Conservation (phyloP, 2,888 invertebrate genomes). For the Synergus gifuensis region DNA sequence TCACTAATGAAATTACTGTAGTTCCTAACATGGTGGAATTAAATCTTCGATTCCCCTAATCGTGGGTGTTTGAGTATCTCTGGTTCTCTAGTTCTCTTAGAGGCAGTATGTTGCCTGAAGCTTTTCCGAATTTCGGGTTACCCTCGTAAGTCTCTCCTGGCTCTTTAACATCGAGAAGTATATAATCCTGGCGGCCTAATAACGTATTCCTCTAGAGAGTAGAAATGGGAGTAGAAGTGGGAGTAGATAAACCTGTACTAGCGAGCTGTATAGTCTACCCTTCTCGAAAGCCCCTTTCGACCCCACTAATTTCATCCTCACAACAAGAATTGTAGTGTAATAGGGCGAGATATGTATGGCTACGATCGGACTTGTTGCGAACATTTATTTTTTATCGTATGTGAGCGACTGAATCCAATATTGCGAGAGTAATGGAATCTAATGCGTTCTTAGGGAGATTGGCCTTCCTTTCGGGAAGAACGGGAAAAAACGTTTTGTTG, state of each 20-base stretch:
- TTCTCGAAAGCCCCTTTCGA: conserved; percentile 46
- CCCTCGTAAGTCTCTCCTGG: conserved; percentile 48
- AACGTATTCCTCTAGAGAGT: conserved; percentile 69
- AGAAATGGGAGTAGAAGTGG: conserved; percentile 44
- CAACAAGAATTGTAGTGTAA: conserved; percentile 27
- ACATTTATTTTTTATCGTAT: conserved; percentile 35
- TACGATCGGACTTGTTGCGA: conserved; percentile 19
- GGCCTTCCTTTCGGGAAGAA: neutral
- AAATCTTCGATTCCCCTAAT: conserved; percentile 43
- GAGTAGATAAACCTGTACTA: conserved; percentile 40
- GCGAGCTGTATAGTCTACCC: conserved; percentile 43
- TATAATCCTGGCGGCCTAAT: conserved; percentile 71
- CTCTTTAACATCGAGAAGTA: conserved; percentile 64
- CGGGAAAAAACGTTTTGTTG: neutral
- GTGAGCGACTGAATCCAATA: conserved; percentile 29
- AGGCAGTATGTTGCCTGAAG: conserved; percentile 25
- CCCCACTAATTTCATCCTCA: conserved; percentile 55
- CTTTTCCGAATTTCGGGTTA: conserved; percentile 43
- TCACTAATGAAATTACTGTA: conserved; percentile 29
- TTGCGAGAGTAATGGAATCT: conserved; percentile 18
- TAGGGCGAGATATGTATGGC: conserved; percentile 25
- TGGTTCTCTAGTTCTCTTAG: conserved; percentile 47
- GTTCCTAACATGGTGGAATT: conserved; percentile 20
- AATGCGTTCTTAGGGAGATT: conserved; percentile 5
- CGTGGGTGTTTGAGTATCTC: neutral